Conservation (phyloP, 2,113 vertebrate genomes). For the Corythaeola cristata region DNA sequence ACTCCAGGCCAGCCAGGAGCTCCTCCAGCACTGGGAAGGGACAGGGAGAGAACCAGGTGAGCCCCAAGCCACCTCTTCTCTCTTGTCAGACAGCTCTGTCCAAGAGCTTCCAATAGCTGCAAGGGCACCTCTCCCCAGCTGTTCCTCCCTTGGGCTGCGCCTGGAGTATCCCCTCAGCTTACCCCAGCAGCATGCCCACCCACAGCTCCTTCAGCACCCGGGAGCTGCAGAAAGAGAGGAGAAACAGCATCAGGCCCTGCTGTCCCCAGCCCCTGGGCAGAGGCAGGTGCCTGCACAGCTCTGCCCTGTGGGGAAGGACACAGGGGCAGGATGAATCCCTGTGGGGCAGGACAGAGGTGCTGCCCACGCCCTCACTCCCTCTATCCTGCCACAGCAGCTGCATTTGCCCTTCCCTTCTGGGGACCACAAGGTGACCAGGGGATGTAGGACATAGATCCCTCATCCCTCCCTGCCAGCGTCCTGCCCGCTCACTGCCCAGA, state of each 20-base stretch:
- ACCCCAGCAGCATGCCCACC: background rate
- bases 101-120: fast-evolving
- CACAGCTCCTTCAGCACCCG: background rate
- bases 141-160: fast-evolving
- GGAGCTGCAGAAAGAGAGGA: background rate
- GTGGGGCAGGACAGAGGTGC: background rate
- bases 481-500: no score
- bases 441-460: no score
- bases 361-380: background rate
- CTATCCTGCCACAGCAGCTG: background rate
- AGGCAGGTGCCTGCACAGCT: background rate
- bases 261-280: background rate
- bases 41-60: background rate
- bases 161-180: background rate
- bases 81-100: background rate
- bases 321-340: background rate
- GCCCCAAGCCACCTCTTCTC: background rate
- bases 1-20: no score
- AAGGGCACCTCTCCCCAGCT: background rate
- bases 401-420: background rate
- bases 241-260: fast-evolving
- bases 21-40: no score
- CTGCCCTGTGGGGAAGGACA: background rate
- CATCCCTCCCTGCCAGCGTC: background rate
- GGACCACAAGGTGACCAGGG: background rate